Evolutionary conservation across 2,797 vertebrate species (phyloP).

Genomic region (Acrocephalus scirpaceus): DNA sequence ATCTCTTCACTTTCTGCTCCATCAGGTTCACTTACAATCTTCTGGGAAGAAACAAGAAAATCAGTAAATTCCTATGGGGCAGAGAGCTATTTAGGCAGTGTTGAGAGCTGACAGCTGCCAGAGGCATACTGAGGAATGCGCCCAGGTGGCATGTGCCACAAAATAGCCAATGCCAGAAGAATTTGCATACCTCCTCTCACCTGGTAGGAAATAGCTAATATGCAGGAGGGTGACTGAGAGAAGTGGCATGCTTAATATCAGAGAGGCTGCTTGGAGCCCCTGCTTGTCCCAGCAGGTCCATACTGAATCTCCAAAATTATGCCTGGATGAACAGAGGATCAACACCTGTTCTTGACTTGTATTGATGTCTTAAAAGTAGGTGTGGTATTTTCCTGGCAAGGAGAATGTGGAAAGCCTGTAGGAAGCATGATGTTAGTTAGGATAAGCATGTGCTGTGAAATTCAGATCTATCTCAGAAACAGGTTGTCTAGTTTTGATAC

Average conservation of each 20-base stretch:
- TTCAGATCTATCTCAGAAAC: not conserved
- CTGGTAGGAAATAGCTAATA: not conserved
- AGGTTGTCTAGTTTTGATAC: not conserved
- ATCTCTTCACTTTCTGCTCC: not conserved
- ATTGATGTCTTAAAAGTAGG: not conserved
- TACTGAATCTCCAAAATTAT: not conserved
- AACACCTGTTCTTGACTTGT: not conserved
- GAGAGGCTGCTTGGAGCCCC: not conserved
- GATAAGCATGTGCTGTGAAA: not conserved
- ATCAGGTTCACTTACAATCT: not conserved
- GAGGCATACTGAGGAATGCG: not conserved
- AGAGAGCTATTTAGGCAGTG: not conserved
- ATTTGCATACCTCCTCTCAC: not conserved
- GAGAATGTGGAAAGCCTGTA: not conserved
- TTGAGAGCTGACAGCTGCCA: not conserved
- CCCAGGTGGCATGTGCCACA: not conserved
- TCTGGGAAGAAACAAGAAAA: not conserved
- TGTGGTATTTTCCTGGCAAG: not conserved
- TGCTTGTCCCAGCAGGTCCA: not conserved
- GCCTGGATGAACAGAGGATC: not conserved
- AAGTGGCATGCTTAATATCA: not conserved
- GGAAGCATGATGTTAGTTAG: not conserved
- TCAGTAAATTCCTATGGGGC: not conserved
- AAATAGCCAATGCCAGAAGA: not conserved
- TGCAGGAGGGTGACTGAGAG: not conserved